phyloP scores from a whole-genome alignment of 1,140 invertebrate genomes.

The Periplaneta americana region DNA sequence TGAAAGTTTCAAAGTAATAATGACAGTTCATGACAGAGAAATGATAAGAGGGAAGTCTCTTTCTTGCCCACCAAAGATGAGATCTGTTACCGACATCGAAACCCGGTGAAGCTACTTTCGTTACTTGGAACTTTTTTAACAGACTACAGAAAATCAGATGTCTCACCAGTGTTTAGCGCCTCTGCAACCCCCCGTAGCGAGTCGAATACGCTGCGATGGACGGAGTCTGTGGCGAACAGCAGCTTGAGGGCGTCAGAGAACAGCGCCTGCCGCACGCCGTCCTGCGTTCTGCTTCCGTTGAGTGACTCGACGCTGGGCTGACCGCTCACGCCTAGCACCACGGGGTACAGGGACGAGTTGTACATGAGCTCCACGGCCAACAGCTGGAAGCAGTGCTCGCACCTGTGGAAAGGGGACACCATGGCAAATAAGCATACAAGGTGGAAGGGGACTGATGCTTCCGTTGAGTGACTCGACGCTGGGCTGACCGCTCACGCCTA shows the following conservation, averaged over 20 bases:
- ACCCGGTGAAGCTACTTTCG: too few species aligned
- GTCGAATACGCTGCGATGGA: slow-evolving; percentile 23
- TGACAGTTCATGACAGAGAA: too few species aligned
- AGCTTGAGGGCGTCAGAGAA: slow-evolving; percentile 25
- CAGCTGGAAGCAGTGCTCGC: slow-evolving; percentile 33
- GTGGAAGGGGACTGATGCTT: too few species aligned
- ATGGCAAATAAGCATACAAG: too few species aligned
- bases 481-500: slow-evolving; percentile 30
- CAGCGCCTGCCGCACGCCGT: slow-evolving; percentile 23
- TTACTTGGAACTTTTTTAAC: too few species aligned
- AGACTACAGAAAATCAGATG: too few species aligned
- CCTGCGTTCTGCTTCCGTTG: slow-evolving; percentile 3
- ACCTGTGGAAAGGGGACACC: slow-evolving; percentile 22
- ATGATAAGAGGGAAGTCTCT: too few species aligned
- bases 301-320: slow-evolving; percentile 24
- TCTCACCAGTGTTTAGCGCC: slow-evolving; percentile 24
- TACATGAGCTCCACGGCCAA: slow-evolving; percentile 31
- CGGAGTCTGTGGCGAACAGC: slow-evolving; percentile 19
- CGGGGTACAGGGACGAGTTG: slow-evolving; percentile 30
- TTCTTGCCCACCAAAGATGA: too few species aligned
- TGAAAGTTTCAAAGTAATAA: too few species aligned
- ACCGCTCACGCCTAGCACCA: slow-evolving; percentile 30
- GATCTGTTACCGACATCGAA: too few species aligned
- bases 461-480: slow-evolving; percentile 16
- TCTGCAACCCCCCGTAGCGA: slow-evolving; percentile 21